A percentile compares a stretch with the other conserved stretches of the same genome.
phyloP scores from a whole-genome alignment of 1,140 invertebrate genomes.

The Drosophila obscura region DNA sequence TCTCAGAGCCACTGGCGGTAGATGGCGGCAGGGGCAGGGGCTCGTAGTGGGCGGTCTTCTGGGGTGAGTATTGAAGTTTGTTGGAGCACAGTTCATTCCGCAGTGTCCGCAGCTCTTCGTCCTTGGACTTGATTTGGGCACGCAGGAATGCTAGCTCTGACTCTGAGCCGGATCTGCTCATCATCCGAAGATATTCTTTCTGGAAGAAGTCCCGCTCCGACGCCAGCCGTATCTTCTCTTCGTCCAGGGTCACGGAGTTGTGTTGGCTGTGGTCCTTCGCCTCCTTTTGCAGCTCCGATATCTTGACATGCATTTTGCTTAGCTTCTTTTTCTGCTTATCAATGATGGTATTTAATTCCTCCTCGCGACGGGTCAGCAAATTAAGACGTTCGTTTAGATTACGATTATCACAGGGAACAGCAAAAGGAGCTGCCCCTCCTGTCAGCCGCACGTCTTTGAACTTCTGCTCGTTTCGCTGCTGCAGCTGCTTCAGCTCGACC shows the following conservation, averaged over 20 bases:
- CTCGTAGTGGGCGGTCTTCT: constrained; percentile 45
- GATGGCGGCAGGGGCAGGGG: constrained; percentile 23
- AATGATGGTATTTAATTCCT: constrained; percentile 56
- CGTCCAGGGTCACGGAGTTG: constrained; percentile 46
- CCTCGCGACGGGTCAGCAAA: constrained; percentile 59
- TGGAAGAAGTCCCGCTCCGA: constrained; percentile 81
- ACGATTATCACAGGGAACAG: constrained; percentile 52
- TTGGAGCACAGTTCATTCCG: constrained; percentile 57
- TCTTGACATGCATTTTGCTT: constrained; percentile 54
- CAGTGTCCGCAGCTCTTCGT: constrained; percentile 68
- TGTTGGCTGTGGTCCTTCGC: constrained; percentile 41
- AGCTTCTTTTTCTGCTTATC: constrained; percentile 75
- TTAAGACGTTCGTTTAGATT: constrained; percentile 66
- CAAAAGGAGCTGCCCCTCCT: constrained; percentile 6
- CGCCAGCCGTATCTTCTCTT: constrained; percentile 70
- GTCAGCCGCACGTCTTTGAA: constrained; percentile 18
- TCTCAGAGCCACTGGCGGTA: constrained; percentile 13
- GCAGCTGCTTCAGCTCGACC: constrained; percentile 38
- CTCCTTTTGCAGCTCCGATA: constrained; percentile 53
- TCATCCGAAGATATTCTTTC: constrained; percentile 75
- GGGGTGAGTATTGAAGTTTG: constrained; percentile 37
- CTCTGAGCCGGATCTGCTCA: constrained; percentile 67
- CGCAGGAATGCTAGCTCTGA: constrained; percentile 73
- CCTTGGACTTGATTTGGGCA: constrained; percentile 77
- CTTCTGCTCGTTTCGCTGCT: constrained; percentile 4